Conservation (phyloP, 1,140 invertebrate species). For the Drosophila ficusphila region DNA sequence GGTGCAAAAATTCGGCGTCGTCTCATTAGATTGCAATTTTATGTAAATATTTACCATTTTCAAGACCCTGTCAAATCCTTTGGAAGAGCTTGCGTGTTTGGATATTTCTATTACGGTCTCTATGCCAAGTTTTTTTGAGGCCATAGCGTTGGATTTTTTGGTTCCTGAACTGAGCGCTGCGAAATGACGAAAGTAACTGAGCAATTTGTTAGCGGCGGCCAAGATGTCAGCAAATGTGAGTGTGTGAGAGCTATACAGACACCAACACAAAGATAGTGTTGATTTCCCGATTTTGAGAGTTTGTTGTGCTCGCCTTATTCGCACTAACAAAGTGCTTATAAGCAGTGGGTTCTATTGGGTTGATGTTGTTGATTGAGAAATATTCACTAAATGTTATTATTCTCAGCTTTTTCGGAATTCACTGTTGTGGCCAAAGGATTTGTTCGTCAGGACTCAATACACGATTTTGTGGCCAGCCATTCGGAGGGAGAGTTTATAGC, state of each 20-base stretch:
- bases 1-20: constrained; percentile 1
- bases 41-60: constrained; percentile 84
- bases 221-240: constrained; percentile 42
- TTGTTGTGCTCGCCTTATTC: constrained; percentile 65
- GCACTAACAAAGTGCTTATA: constrained; percentile 1
- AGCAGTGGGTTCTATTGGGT: too few species aligned
- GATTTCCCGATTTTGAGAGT: constrained; percentile 6
- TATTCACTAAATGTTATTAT: neutral
- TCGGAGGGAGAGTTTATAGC: constrained; percentile 29
- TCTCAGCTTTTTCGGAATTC: constrained; percentile 16
- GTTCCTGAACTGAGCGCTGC: constrained; percentile 22
- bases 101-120: constrained; percentile 80
- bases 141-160: constrained; percentile 49
- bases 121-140: constrained; percentile 78
- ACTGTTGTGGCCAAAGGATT: constrained; percentile 22
- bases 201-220: constrained; percentile 5
- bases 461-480: constrained; percentile 46
- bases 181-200: constrained; percentile 39
- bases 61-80: constrained; percentile 84
- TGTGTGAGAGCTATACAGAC: neutral
- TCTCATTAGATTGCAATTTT: constrained; percentile 1
- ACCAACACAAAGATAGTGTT: neutral
- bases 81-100: constrained; percentile 58
- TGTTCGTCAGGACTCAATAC: constrained; percentile 36
- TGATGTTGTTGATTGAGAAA: too few species aligned